Evolutionary conservation across 2,888 invertebrate species (phyloP).

Genomic region (Himalopsyche tibetana): DNA sequence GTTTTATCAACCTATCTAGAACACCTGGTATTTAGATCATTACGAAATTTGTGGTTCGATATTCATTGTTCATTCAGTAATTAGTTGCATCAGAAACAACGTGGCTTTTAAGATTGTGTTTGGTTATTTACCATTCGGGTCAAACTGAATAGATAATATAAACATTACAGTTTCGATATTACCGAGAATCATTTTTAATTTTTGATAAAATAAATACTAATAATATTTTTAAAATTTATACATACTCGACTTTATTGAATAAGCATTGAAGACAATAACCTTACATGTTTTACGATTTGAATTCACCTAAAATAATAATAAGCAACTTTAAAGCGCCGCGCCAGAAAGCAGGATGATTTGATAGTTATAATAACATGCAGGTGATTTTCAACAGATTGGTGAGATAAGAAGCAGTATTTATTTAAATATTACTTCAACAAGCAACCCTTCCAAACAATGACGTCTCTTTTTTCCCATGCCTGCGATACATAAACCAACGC

Average conservation of each 20-base stretch:
- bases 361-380: neutral
- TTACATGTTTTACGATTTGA: no score
- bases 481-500: neutral
- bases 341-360: no score
- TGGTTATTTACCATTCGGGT: neutral
- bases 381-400: neutral
- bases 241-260: no score
- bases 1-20: conserved; percentile 14
- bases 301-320: no score
- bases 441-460: neutral
- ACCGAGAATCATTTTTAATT: no score
- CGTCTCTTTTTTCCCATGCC: conserved; percentile 6
- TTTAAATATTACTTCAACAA: neutral
- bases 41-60: neutral
- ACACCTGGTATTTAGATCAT: conserved; percentile 19
- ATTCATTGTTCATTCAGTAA: conserved; percentile 26
- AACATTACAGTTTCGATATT: no score
- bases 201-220: no score
- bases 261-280: no score
- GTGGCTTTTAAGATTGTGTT: neutral
- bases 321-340: no score
- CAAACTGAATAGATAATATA: no score
- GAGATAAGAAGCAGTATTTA: conserved; percentile 1
- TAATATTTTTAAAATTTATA: no score
- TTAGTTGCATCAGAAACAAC: neutral